phyloP scores from a whole-genome alignment of 2,797 vertebrate species.

The Enteromius treurensis region DNA sequence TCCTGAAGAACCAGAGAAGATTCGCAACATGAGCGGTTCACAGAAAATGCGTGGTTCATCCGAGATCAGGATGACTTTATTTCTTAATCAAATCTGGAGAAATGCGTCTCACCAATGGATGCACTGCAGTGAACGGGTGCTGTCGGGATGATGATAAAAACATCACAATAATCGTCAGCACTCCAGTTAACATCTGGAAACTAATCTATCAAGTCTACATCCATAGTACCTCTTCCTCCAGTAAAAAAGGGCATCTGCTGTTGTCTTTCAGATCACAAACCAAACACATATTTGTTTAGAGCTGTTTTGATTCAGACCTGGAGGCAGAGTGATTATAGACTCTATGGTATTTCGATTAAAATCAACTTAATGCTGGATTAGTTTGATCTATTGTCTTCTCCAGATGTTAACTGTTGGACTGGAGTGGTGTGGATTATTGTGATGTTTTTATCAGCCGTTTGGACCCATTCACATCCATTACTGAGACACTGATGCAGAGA shows the following conservation, averaged over 20 bases:
- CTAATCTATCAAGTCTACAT: too few species aligned
- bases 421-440: background rate
- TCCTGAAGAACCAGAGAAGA: slow-evolving; percentile 73
- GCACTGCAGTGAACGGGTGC: background rate
- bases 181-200: background rate
- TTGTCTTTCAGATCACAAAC: background rate
- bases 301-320: too few species aligned
- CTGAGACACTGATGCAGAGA: background rate
- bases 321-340: too few species aligned
- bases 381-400: background rate
- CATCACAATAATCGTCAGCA: background rate
- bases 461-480: background rate
- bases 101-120: too few species aligned
- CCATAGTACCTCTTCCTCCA: background rate
- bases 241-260: background rate
- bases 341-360: background rate
- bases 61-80: background rate
- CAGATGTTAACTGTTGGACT: background rate
- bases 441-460: background rate
- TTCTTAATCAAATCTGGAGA: background rate
- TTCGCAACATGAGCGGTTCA: background rate
- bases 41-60: background rate
- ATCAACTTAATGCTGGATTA: background rate
- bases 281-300: too few species aligned
- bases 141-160: background rate